These are phyloP conservation scores for Daubentonia madagascariensis DNA, from an alignment of 2,113 vertebrate genomes.

Conservation along the genomic window DNA sequence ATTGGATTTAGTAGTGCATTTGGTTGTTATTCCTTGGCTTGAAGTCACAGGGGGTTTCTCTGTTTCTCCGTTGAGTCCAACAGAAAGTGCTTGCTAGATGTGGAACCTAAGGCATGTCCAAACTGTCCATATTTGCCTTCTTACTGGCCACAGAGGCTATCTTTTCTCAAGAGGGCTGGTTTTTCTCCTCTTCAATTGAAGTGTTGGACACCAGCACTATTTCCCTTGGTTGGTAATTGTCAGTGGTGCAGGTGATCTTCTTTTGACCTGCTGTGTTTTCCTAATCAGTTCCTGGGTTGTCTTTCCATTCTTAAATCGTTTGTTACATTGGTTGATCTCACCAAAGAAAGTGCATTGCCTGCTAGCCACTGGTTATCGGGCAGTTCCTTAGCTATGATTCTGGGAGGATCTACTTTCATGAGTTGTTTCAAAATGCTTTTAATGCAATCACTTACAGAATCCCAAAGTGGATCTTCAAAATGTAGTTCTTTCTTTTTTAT, in stretches of 20 bases:
- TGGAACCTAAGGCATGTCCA: slow-evolving; percentile 23
- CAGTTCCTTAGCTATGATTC: slow-evolving; percentile 83
- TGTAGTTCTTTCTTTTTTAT: slow-evolving; percentile 81
- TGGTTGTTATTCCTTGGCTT: slow-evolving; percentile 45
- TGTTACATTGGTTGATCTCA: slow-evolving; percentile 80
- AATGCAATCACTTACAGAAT: slow-evolving; percentile 81
- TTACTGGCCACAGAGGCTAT: slow-evolving; percentile 55
- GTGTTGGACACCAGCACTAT: neutral
- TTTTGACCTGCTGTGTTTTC: slow-evolving; percentile 40
- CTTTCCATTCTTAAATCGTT: slow-evolving; percentile 83
- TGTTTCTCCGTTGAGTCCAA: slow-evolving; percentile 57
- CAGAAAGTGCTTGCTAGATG: slow-evolving; percentile 53
- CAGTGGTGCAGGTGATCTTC: slow-evolving; percentile 27
- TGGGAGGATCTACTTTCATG: slow-evolving; percentile 84
- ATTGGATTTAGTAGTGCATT: slow-evolving; percentile 25
- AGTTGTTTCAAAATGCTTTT: slow-evolving; percentile 82
- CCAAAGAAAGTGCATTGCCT: slow-evolving; percentile 78
- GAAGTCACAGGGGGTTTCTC: slow-evolving; percentile 47
- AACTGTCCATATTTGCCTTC: slow-evolving; percentile 71
- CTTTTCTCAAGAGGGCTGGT: slow-evolving; percentile 69
- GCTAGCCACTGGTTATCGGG: slow-evolving; percentile 82
- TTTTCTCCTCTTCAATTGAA: neutral
- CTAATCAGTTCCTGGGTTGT: slow-evolving; percentile 41
- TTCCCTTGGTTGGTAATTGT: neutral
- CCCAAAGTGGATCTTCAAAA: slow-evolving; percentile 82